phyloP scores from a whole-genome alignment of 2,888 invertebrate genomes.

The Agrilus cyanescens region DNA sequence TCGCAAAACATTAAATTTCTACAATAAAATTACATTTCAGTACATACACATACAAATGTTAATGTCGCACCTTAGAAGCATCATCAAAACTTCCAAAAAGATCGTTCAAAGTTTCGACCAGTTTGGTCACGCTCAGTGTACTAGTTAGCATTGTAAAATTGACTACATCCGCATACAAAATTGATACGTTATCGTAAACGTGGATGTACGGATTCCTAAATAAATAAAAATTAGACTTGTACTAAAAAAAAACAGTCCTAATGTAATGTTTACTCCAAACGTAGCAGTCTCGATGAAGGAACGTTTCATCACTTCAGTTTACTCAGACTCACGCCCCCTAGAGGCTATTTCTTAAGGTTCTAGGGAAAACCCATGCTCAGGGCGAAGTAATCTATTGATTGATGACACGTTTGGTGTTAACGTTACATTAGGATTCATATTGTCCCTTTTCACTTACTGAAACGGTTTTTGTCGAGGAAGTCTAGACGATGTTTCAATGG shows the following conservation, averaged over 20 bases:
- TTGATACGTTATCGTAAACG: conserved; percentile 77
- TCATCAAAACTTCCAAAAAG: conserved; percentile 86
- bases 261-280: no score
- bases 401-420: no score
- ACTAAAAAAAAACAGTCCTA: neutral
- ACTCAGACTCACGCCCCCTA: no score
- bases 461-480: conserved; percentile 28
- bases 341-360: no score
- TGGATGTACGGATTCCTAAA: conserved; percentile 77
- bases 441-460: conserved; percentile 29
- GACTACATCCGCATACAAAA: conserved; percentile 87
- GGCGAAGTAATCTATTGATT: no score
- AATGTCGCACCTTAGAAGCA: conserved; percentile 59
- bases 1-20: conserved; percentile 64
- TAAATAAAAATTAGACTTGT: conserved; percentile 19
- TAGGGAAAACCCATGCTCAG: no score
- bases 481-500: conserved; percentile 28
- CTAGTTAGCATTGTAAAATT: conserved; percentile 85
- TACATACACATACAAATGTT: neutral
- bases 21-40: conserved; percentile 19
- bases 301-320: no score
- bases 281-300: no score
- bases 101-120: conserved; percentile 82
- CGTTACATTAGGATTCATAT: no score
- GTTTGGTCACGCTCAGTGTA: conserved; percentile 63